A percentile compares a stretch with the other conserved stretches of the same genome.
phyloP scores from a whole-genome alignment of 2,797 vertebrate species.

The Enteromius paludinosus region DNA sequence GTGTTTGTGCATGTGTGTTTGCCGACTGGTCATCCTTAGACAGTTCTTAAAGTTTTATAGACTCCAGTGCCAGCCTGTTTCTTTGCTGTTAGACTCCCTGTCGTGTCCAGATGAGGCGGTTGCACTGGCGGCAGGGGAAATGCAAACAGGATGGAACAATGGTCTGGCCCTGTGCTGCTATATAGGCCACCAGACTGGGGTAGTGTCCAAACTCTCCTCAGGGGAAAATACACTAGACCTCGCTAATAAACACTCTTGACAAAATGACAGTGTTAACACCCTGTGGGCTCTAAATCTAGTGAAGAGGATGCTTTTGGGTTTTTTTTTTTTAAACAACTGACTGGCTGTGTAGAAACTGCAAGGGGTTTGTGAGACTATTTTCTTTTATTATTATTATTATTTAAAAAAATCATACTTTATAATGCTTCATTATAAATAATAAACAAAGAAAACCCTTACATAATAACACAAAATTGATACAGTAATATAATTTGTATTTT shows the following conservation, averaged over 20 bases:
- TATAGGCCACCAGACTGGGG: constrained; percentile 34
- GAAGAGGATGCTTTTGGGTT: background rate
- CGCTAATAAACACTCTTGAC: constrained; percentile 25
- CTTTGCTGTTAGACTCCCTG: constrained; percentile 16
- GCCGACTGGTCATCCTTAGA: background rate
- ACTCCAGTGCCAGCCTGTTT: constrained; percentile 25
- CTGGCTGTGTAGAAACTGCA: background rate
- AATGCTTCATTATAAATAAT: background rate
- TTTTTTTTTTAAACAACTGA: background rate
- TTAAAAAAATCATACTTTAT: background rate
- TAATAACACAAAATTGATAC: background rate
- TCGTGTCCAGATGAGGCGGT: constrained; percentile 29
- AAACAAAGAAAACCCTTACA: background rate
- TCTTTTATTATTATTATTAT: background rate
- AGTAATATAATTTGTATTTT: background rate
- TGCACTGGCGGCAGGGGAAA: constrained; percentile 2
- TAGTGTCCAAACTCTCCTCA: constrained; percentile 23
- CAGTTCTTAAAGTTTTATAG: constrained; percentile 39
- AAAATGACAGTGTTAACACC: background rate
- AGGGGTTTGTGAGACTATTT: background rate
- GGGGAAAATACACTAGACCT: constrained; percentile 30
- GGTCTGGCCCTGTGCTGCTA: background rate
- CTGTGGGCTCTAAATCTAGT: background rate
- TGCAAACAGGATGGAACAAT: constrained; percentile 32
- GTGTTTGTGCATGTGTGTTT: constrained; percentile 27